Evolutionary conservation across 2,797 vertebrate genomes (phyloP), one percentile per base, ranked within the genome.

Genomic region (Oreochromis grahami): DNA sequence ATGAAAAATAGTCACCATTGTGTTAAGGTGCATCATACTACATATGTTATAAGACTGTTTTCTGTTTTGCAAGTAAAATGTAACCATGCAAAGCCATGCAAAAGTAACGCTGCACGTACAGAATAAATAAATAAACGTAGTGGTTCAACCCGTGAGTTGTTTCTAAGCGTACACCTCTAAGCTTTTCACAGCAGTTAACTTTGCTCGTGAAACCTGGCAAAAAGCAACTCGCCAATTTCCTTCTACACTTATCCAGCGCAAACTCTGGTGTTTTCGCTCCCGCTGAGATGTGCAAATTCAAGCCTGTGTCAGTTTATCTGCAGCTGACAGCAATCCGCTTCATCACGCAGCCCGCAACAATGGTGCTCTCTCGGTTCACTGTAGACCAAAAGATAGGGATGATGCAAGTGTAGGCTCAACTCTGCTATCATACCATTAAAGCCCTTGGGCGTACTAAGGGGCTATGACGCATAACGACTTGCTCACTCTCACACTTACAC

Each of bases 371-470:
- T 65, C 58, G 4, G 76, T 36, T 60, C 32, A 45, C 76, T 83
- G 89, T 90, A 89, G 88, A 93, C 90, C 88, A 6, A 83, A 78
- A 83, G 91, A 88, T 88, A 84, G 88, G 86, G 78, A 70, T n/a
- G 88, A 91, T 90, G 94, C 92, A 91, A 93, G 87, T 50, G 60
- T 91, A 93, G 93, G 91, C 90, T 92, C 81, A 82, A 86, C 78
- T 78, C 78, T n/a, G 68, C 91, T 83, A 90, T 89, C 89, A 78
- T 82, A 41, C 83, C 1, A 63, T 72, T 84, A 91, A 92, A 92
- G 86, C 89, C 87, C 83, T 79, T 83, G 84, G 92, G 91, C 43
- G 14, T 84, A 89, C 84, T 87, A 86, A 88, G 84, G 77, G 87
- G 88, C 76, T 83, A 91, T 89, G 92, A 91, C 89, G 86, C 91